phyloP scores from a whole-genome alignment of 2,888 invertebrate genomes.

The Gonocerus acuteangulatus region DNA sequence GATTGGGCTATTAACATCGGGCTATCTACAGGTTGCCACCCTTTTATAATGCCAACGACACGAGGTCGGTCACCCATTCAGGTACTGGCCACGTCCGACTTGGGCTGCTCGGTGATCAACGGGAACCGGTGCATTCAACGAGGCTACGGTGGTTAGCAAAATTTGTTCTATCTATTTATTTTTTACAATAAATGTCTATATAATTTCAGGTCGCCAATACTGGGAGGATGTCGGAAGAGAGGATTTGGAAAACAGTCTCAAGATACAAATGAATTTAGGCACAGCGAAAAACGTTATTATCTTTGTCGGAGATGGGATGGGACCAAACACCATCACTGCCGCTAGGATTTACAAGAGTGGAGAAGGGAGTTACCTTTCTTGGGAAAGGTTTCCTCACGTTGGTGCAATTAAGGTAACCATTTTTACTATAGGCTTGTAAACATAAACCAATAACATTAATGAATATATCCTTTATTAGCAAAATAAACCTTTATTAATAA shows the following conservation, averaged over 20 bases:
- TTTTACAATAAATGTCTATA: no score
- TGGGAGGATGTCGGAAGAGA: slow-evolving; percentile 26
- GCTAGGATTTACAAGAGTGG: slow-evolving; percentile 70
- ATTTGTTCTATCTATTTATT: no score
- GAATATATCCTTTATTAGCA: no score
- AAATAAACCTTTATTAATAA: no score
- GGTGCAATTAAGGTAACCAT: slow-evolving; percentile 77
- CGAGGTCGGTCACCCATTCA: no score
- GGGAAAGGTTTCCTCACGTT: slow-evolving; percentile 74
- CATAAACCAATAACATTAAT: background rate
- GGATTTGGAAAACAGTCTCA: slow-evolving; percentile 51
- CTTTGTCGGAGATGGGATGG: slow-evolving; percentile 89
- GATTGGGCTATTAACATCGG: no score
- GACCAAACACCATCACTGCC: slow-evolving; percentile 73
- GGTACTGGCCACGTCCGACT: no score
- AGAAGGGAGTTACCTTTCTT: slow-evolving; percentile 63
- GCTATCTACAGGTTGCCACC: no score
- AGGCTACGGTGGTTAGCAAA: no score
- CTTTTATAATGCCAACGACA: no score
- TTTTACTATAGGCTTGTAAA: background rate
- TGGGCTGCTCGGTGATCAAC: no score
- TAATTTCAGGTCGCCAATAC: slow-evolving; percentile 3
- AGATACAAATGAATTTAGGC: slow-evolving; percentile 51
- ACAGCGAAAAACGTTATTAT: slow-evolving; percentile 74
- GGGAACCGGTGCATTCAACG: no score